Conservation (phyloP, 2,113 vertebrate species). For the Bettongia penicillata region DNA sequence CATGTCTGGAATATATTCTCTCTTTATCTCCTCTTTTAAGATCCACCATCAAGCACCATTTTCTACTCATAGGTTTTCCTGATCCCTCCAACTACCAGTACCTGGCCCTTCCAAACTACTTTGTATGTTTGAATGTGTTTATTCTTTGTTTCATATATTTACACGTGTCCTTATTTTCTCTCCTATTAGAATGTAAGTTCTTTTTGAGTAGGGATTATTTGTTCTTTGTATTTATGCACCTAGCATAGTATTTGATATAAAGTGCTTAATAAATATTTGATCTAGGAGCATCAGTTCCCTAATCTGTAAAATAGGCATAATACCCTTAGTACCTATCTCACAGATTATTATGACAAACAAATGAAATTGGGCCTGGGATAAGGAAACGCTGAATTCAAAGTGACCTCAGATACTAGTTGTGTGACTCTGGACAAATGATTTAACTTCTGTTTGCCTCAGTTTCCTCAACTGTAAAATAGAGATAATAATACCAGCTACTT, state of each 20-base stretch:
- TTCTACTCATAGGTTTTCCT: background rate
- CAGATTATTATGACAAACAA: background rate
- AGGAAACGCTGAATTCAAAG: background rate
- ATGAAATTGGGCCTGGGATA: background rate
- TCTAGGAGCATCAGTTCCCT: background rate
- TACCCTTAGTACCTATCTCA: background rate
- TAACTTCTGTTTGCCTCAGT: background rate
- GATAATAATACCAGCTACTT: background rate
- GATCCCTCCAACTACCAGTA: background rate
- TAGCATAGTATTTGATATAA: background rate
- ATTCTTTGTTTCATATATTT: background rate
- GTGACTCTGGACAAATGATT: background rate
- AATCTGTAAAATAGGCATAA: background rate
- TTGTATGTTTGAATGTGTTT: background rate
- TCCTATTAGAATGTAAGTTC: background rate
- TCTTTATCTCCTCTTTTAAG: background rate
- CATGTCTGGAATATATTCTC: background rate
- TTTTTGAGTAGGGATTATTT: background rate
- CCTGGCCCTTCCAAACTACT: background rate
- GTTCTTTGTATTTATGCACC: too few relatives aligned
- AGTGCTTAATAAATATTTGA: background rate
- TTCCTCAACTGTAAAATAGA: background rate
- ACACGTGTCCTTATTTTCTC: background rate
- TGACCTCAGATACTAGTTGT: background rate
- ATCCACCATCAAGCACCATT: background rate